phyloP scores from a whole-genome alignment of 2,888 invertebrate species.

The Nomada goodeniana region DNA sequence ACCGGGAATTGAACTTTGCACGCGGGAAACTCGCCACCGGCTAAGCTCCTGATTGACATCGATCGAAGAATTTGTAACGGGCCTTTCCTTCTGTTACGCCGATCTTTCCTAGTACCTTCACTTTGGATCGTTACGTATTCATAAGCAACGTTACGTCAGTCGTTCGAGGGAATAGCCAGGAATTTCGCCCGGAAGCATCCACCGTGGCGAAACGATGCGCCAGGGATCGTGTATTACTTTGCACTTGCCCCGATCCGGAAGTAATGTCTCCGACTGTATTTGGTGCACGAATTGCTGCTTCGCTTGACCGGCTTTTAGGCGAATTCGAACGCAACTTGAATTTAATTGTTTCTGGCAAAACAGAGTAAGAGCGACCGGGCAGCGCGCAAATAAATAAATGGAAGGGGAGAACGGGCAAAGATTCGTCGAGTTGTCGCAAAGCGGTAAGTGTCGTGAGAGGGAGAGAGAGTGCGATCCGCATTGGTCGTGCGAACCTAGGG shows the following conservation, averaged over 20 bases:
- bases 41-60: constrained; percentile 30
- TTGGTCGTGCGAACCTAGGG: constrained; percentile 62
- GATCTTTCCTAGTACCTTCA: constrained; percentile 12
- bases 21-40: not conserved
- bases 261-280: constrained; percentile 3
- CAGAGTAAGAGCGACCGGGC: not conserved
- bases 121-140: constrained; percentile 41
- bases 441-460: constrained; percentile 64
- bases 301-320: not conserved
- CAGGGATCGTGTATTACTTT: constrained; percentile 25
- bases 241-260: constrained; percentile 8
- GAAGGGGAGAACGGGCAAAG: not conserved
- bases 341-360: not conserved
- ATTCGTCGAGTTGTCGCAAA: constrained; percentile 32
- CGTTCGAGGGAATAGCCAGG: constrained; percentile 3
- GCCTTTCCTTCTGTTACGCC: constrained; percentile 7
- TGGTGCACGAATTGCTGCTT: not conserved
- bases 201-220: constrained; percentile 33
- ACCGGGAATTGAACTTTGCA: not conserved
- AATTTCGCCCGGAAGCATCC: constrained; percentile 51
- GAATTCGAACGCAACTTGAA: not conserved
- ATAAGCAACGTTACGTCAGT: constrained; percentile 54
- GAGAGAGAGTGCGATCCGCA: constrained; percentile 24
- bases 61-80: constrained; percentile 14
- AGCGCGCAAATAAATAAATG: not conserved